Base-by-base conservation (phyloP, 2,797 vertebrate genomes). In the Naso thynnoides region DNA sequence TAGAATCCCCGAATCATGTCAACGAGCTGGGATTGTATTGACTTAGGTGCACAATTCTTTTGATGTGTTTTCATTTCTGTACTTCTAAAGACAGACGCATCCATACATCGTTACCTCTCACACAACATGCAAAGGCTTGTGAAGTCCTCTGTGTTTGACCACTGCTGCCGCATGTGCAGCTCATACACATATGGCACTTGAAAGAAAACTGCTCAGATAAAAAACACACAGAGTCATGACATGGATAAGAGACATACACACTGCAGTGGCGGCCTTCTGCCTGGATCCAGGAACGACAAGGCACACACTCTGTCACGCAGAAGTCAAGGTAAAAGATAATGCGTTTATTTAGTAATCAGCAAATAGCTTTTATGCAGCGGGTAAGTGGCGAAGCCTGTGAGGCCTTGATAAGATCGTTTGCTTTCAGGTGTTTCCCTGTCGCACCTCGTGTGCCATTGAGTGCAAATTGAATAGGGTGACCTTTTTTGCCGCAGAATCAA, bases 401-500 rank as follows among this genome's bases (percentile, higher is more conserved):
- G 85, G 92, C 82, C 91, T 87, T 90, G 94, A 95, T 96, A 96
- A 94, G 92, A 95, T 95, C 86, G 88, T 96, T 97, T 95, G 89
- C 94, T 96, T 95, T 96, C 94, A 94, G 85, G 83, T 96, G 88
- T 95, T 95, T 96, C 91, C 87, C 82, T 87, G 86, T 91, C 91
- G 81, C 93, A 88, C 93, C 87, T 82, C 90, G 59, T 87, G 90
- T 86, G 87, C 91, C 90, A 88, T 93, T 81, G 90, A 94, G 91
- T 94, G 94, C 92, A 95, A 96, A 96, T 96, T 97, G 95, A 96
- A 96, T 92, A 91, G 90, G 87, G 85, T 95, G 95, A 97, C 95
- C 96, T 96, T 91, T 96, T 96, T 82, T 79, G 93, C 92, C 83
- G 89, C 89, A 82, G 89, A 95, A 87, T 95, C 91, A 94, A 96